Evolutionary conservation across 1,140 invertebrate genomes (phyloP), one percentile per base, ranked within the genome.

Genomic region (Saccostrea cuccullata): DNA sequence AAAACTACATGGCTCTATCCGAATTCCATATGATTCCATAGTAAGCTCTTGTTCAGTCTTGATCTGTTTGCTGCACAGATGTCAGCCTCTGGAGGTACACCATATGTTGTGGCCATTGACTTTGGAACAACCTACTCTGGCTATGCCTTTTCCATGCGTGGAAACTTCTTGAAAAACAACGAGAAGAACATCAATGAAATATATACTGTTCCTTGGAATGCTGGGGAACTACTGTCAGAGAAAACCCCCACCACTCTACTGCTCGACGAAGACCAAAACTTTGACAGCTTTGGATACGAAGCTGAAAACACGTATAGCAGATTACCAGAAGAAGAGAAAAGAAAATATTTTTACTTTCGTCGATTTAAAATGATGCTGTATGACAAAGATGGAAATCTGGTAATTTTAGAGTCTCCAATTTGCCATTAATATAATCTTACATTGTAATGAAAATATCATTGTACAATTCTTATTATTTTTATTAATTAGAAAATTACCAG

Each of bases 361-460:
- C 70, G 70, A 30, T 77, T 77, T 77, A 77, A 77, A 36, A 77
- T 77, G 70, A 40, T 77, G 70, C 70, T 77, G 23, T 77, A 77
- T 26, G 30, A 77, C 70, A 77, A 77, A 36, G 70, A 77, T 30
- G 30, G 70, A 0, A 0, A 77, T 11, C 15, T 77, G 70, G 70
- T 20, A 36, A 77, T 8, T 47, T 47, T 9, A 26, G 5, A 60
- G 26, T 64, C 47, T 17, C 20, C 47, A 47, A 47, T 47, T 9
- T 47, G 47, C 2, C 47, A 9, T 47, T 47, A 6, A 47, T 47
- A 20, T 36, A 36, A 36, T 36, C 30, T 36, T 36, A 1, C 2
- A 36, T 36, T 36, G 30, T 36, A 36, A 36, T 36, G 2, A 36
- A 36, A 36, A 36, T 20, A 4, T 60, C 0, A 64, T 1, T 64